These are phyloP conservation scores for Hymenochirus boettgeri DNA, from an alignment of 2,113 vertebrate genomes.

Conservation along the genomic window DNA sequence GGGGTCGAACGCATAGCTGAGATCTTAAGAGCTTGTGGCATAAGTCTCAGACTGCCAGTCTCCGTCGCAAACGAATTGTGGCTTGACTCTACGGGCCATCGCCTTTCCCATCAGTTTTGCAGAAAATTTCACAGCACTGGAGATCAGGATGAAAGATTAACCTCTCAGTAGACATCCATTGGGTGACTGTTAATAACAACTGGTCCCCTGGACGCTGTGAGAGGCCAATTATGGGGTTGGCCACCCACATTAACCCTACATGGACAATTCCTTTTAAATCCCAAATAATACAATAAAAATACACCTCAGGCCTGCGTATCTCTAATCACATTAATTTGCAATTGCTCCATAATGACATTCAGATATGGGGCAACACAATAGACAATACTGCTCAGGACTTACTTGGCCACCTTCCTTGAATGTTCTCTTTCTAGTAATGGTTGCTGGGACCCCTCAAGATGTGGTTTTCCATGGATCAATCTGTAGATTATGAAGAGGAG, in stretches of 20 bases:
- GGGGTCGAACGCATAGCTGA: conserved; percentile 66
- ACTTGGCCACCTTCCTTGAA: conserved; percentile 75
- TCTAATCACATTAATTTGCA: too few relatives aligned
- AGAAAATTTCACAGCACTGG: conserved; percentile 68
- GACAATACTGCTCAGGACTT: too few relatives aligned
- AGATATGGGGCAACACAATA: too few relatives aligned
- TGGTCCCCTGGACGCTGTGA: too few relatives aligned
- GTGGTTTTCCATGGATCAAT: conserved; percentile 65
- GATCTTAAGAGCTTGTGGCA: conserved; percentile 65
- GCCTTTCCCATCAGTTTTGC: conserved; percentile 69
- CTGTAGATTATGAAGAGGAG: conserved; percentile 41
- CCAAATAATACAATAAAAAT: too few relatives aligned
- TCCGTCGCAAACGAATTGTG: conserved; percentile 66
- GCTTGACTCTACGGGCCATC: conserved; percentile 67
- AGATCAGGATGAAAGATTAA: neutral
- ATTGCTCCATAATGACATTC: too few relatives aligned
- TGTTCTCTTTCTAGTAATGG: conserved; percentile 63
- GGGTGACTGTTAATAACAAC: too few relatives aligned
- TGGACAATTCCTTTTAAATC: too few relatives aligned
- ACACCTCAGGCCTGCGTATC: too few relatives aligned
- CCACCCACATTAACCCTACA: too few relatives aligned
- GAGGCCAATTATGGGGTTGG: too few relatives aligned
- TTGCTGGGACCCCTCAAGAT: conserved; percentile 64
- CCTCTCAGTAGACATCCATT: too few relatives aligned
- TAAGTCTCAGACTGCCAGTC: conserved; percentile 63